Evolutionary conservation across 2,888 invertebrate genomes (phyloP), one percentile per base, ranked within the genome.

Genomic region (Cynaeus angustus): DNA sequence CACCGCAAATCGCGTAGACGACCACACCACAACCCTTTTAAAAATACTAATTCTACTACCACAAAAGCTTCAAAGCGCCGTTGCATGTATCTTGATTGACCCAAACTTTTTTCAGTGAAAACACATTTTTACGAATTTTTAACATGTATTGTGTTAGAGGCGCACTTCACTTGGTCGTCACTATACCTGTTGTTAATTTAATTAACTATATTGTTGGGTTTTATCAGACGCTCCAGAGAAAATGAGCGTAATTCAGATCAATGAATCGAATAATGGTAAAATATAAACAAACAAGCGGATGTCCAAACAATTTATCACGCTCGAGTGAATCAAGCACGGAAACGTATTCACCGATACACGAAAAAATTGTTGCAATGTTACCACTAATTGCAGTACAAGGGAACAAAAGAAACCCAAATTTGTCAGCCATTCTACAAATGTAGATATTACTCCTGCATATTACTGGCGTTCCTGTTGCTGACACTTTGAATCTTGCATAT

Each of bases 1-100:
- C 71, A 72, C 75, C 75, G 71, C 75, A 74, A 75, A 74, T 75
- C 71, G 71, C 66, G 68, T 53, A 65, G 68, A 66, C 62, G 65
- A 71, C 45, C 73, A 58, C 56, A 59, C 75, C 74, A 52, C 72
- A 74, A 72, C 56, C 74, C 72, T 74, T 75, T 73, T 74, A 72
- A 72, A 66, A 73, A 66, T 66, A 52, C 67, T 50, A 67, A 67
- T 67, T 67, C 28, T 52, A 10, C 41, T 26, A 12, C 65, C 55
- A 45, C 55, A 41, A 14, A 30, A 61, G 48, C 53, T 64, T 53
- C 53, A 61, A 61, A 61, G 61, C 61, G 9, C 26, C 12, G 10
- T n/a, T 41, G 53, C 43, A 26, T 58, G n/a, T 26, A 58, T 8
- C 43, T 45, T 41, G 30, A 43, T 58, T 43, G 43, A 58, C 38